These are phyloP conservation scores for Sebastes flavidus DNA, from an alignment of 2,797 vertebrate genomes.

Conservation along the genomic window DNA sequence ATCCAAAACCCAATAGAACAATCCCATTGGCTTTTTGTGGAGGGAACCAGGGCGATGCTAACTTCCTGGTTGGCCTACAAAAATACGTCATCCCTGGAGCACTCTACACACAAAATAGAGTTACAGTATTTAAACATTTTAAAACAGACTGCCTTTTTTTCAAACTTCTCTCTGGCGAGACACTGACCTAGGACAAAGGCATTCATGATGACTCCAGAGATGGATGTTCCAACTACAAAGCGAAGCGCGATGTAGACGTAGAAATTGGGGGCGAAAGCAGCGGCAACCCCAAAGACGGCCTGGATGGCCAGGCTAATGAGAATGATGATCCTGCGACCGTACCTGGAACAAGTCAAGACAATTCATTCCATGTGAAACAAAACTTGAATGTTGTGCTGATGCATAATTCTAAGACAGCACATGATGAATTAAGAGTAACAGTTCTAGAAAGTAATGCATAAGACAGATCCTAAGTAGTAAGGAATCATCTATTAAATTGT, in stretches of 20 bases:
- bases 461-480: neutral
- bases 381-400: neutral
- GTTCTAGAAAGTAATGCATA: neutral
- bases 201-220: conserved; percentile 84
- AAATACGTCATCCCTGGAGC: too few species aligned
- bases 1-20: too few species aligned
- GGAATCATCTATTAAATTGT: neutral
- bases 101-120: too few species aligned
- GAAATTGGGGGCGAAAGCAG: conserved; percentile 84
- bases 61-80: too few species aligned
- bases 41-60: too few species aligned
- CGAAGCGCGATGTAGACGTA: conserved; percentile 81
- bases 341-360: conserved; percentile 68
- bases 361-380: neutral
- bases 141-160: neutral
- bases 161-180: neutral
- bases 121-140: neutral
- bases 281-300: conserved; percentile 75
- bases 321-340: conserved; percentile 81
- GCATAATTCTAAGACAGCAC: neutral
- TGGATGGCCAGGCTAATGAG: conserved; percentile 79
- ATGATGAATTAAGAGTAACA: neutral
- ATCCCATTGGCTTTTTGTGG: too few species aligned
- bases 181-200: conserved; percentile 80
- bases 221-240: conserved; percentile 82